Evolutionary conservation across 1,140 invertebrate species (phyloP), one percentile per base, ranked within the genome.

Genomic region (Orussus abietinus): DNA sequence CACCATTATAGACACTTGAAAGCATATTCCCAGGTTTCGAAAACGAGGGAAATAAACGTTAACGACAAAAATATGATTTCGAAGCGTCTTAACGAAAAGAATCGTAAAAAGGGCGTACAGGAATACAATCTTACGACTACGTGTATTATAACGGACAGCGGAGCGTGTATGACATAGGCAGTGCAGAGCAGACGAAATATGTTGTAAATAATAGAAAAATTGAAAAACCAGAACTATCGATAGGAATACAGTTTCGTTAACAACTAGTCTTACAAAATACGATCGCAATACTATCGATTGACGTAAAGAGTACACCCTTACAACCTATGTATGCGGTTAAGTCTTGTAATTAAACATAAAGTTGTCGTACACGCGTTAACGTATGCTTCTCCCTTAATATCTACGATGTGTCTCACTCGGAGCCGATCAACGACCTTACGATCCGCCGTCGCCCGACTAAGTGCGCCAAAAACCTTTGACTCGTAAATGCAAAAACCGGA

Each of bases 321-420:
- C 6, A 25, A 7, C n/a, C 22, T 25, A 25, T n/a, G 22, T 25
- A n/a, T 25, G 22, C n/a, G 6, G 6, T 25, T 25, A n/a, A 25
- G n/a, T 25, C n/a, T 25, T 25, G n/a, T 25, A 25, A 25, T n/a
- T 25, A 25, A 25, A 25, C n/a, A 25, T 25, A 25, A 25, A 25
- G 22, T 25, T 25, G n/a, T 25, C n/a, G 6, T 25, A n/a, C n/a
- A n/a, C n/a, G n/a, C n/a, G n/a, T n/a, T n/a, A n/a, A n/a, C n/a
- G n/a, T n/a, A n/a, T n/a, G n/a, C n/a, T n/a, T n/a, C n/a, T n/a
- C n/a, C n/a, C n/a, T n/a, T n/a, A n/a, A n/a, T n/a, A n/a, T n/a
- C 22, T 25, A 25, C n/a, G 22, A n/a, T 25, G 22, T n/a, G n/a
- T n/a, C n/a, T 25, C n/a, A 25, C 22, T 25, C 22, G 22, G n/a